Percentiles rank a stretch among this genome's conserved stretches.
Evolutionary conservation across 2,797 vertebrate genomes (phyloP).

Genomic region (Trichosurus vulpecula): DNA sequence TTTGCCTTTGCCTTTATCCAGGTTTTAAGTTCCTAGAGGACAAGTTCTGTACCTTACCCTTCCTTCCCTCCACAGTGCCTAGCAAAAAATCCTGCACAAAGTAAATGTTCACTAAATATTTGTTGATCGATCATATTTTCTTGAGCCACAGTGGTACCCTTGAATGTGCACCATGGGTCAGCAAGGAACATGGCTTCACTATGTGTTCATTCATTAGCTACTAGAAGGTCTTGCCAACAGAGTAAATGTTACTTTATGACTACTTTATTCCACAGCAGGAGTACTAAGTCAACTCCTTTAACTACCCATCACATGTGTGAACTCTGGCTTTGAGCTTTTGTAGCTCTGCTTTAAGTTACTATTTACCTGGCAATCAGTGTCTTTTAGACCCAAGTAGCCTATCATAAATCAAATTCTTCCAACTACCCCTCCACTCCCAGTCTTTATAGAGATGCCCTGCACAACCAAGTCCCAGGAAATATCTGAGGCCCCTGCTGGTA

Average conservation of each 20-base stretch:
- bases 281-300: neutral
- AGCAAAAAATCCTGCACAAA: neutral
- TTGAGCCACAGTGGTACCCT: neutral
- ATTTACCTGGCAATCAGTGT: neutral
- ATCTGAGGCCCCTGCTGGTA: neutral
- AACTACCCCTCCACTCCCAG: neutral
- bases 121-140: neutral
- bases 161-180: neutral
- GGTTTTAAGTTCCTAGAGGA: neutral
- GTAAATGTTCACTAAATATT: neutral
- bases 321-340: neutral
- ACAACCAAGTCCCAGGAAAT: neutral
- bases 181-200: neutral
- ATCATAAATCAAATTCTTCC: neutral
- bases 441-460: neutral
- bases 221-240: neutral
- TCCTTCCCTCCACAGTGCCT: neutral
- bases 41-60: neutral
- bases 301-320: neutral
- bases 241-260: neutral
- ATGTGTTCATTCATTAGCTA: neutral
- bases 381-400: neutral
- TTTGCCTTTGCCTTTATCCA: neutral
- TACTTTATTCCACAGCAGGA: neutral
- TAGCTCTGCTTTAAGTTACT: neutral